phyloP scores from a whole-genome alignment of 2,113 vertebrate species.

The Athene noctua region DNA sequence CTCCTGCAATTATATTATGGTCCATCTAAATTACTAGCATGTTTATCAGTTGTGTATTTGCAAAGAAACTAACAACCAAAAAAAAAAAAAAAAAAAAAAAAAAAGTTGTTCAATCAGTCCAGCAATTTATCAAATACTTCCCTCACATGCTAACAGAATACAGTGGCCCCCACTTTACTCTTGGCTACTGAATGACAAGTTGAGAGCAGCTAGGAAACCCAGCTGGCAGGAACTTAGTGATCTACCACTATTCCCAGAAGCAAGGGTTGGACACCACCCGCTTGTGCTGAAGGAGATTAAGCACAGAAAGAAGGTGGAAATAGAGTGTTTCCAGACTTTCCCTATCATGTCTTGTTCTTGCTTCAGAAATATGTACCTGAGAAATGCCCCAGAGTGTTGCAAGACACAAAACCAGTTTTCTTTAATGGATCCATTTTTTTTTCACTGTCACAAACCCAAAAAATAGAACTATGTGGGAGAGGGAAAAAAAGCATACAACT shows the following conservation, averaged over 20 bases:
- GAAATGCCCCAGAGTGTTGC: neutral
- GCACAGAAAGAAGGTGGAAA: neutral
- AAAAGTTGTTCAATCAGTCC: neutral
- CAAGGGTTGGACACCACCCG: neutral
- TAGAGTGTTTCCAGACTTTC: neutral
- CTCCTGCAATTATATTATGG: neutral
- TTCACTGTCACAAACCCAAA: neutral
- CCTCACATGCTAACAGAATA: neutral
- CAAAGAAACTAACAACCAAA: neutral
- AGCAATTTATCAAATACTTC: neutral
- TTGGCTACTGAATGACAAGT: neutral
- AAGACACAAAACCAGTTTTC: neutral
- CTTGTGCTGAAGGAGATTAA: neutral
- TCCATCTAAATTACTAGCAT: neutral
- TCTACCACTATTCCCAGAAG: neutral
- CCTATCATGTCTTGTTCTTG: neutral
- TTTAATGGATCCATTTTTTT: neutral
- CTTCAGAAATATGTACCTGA: neutral
- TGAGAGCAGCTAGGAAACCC: neutral
- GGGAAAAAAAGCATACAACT: neutral
- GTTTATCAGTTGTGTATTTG: neutral
- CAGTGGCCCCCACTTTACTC: neutral
- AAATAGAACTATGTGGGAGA: neutral
- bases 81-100: neutral
- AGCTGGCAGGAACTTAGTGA: neutral